Percentiles rank a stretch among this genome's conserved stretches.
phyloP scores from a whole-genome alignment of 2,113 vertebrate species.

The Typhlomys cinereus region DNA sequence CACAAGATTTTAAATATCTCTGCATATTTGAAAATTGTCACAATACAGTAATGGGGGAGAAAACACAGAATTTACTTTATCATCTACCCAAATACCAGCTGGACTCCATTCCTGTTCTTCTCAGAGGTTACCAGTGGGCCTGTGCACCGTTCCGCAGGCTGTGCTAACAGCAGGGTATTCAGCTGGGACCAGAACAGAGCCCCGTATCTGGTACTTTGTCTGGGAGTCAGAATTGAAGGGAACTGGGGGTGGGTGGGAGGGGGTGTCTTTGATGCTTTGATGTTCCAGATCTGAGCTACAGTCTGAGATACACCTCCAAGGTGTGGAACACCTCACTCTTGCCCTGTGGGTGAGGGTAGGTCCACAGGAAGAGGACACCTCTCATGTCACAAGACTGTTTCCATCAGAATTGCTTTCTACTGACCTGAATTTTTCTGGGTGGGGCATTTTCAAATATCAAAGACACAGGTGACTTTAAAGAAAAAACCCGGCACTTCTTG shows the following conservation, averaged over 20 bases:
- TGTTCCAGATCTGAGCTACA: fast-evolving
- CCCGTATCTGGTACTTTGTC: not conserved
- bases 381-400: not conserved
- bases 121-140: no score
- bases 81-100: not conserved
- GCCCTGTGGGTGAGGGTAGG: not conserved
- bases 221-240: not conserved
- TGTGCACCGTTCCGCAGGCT: fast-evolving
- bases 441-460: not conserved
- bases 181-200: not conserved
- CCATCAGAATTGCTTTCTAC: not conserved
- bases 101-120: not conserved
- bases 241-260: not conserved
- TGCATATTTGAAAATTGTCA: not conserved
- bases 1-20: not conserved
- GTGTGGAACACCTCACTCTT: not conserved
- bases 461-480: not conserved
- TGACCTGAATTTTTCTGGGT: not conserved
- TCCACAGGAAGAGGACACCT: not conserved
- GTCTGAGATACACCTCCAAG: not conserved
- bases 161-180: not conserved
- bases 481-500: not conserved
- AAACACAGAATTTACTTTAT: not conserved
- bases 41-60: not conserved
- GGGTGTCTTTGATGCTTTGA: no score